phyloP scores from a whole-genome alignment of 1,140 invertebrate genomes.

The Macrobrachium nipponense region DNA sequence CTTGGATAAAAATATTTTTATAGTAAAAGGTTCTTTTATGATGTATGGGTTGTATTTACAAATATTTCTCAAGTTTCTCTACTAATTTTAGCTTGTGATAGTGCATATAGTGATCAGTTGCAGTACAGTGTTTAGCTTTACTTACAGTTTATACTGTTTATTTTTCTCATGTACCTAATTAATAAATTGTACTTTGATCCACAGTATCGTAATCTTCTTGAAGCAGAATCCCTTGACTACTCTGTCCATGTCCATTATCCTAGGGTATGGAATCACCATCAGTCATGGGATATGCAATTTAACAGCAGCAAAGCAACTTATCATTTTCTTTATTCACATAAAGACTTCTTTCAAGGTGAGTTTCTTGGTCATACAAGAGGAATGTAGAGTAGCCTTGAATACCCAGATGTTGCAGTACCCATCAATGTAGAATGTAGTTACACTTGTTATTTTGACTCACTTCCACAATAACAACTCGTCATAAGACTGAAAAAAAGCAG shows the following conservation, averaged over 20 bases:
- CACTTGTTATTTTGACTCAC: too few species aligned
- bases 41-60: too few species aligned
- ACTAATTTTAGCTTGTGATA: too few species aligned
- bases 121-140: neutral
- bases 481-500: too few species aligned
- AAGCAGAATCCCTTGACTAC: constrained; percentile 95
- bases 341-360: constrained; percentile 91
- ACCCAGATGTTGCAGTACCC: too few species aligned
- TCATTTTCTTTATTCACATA: constrained; percentile 92
- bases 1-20: too few species aligned
- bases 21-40: too few species aligned
- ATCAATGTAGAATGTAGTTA: too few species aligned
- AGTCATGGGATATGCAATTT: constrained; percentile 89
- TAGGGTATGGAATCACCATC: constrained; percentile 92
- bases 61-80: too few species aligned
- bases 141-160: neutral
- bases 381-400: too few species aligned
- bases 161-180: neutral
- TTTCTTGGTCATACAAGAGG: neutral
- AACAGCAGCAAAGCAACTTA: constrained; percentile 94
- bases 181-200: constrained; percentile 9
- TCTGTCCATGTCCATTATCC: constrained; percentile 89
- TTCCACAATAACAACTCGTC: too few species aligned
- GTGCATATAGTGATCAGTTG: too few species aligned
- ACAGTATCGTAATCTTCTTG: constrained; percentile 86